Conservation (phyloP, 1,140 invertebrate genomes). For the Micrasema minimum region DNA sequence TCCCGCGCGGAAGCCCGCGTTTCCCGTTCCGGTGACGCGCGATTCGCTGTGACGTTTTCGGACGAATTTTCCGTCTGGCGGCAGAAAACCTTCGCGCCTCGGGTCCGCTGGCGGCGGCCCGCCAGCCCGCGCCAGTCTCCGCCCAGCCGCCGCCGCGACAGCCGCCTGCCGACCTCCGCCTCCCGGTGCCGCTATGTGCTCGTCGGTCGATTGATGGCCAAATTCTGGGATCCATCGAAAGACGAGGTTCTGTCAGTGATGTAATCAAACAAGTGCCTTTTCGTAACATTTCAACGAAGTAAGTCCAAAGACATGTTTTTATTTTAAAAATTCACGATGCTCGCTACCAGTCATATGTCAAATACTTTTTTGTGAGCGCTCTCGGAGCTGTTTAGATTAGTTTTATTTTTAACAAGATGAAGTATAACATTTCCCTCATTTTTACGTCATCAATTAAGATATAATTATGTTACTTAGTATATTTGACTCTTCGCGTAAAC, state of each 20-base stretch:
- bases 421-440: neutral
- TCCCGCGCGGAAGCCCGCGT: conserved; percentile 21
- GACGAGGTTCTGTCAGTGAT: conserved; percentile 36
- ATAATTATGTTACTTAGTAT: neutral
- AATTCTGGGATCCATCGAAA: conserved; percentile 18
- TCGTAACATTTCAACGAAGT: conserved; percentile 36
- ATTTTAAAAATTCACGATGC: conserved; percentile 25
- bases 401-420: conserved; percentile 13
- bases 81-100: neutral
- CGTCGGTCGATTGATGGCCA: conserved; percentile 16
- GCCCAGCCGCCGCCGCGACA: conserved; percentile 17
- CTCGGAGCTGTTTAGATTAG: neutral
- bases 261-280: conserved; percentile 38
- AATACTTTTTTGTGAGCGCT: conserved; percentile 1
- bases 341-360: conserved; percentile 28
- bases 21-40: conserved; percentile 30
- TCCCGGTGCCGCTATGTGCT: neutral
- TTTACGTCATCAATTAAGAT: neutral
- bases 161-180: neutral
- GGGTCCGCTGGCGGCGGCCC: neutral
- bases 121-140: neutral
- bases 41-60: neutral
- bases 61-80: conserved; percentile 16
- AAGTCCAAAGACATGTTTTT: conserved; percentile 37
- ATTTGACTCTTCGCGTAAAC: no score